Conservation (phyloP, 2,888 invertebrate genomes). For the Idaea biselata region DNA sequence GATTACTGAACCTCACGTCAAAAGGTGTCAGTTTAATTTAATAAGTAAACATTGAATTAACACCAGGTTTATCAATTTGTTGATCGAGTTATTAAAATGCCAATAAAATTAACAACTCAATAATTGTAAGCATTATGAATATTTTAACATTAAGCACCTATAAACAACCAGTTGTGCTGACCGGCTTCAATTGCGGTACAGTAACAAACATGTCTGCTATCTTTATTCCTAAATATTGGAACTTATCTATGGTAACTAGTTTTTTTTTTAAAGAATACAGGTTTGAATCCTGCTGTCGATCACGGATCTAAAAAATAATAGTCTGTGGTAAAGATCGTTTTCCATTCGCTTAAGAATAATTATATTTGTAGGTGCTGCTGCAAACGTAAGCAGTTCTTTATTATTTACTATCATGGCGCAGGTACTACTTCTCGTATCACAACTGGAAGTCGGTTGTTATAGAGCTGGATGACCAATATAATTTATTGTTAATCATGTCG, state of each 20-base stretch:
- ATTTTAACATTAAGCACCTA: constrained; percentile 15
- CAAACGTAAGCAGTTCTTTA: background rate
- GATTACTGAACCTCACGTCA: constrained; percentile 16
- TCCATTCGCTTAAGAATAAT: background rate
- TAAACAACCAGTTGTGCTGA: constrained; percentile 19
- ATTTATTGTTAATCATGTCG: too few relatives aligned
- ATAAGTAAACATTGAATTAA: constrained; percentile 21
- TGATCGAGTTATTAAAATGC: constrained; percentile 24
- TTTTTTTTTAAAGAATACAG: background rate
- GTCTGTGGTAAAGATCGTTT: background rate
- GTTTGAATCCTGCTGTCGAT: background rate
- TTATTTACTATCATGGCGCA: background rate
- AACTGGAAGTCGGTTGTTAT: too few relatives aligned
- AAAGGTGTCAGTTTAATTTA: constrained; percentile 24
- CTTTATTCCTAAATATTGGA: background rate
- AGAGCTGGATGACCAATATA: too few relatives aligned
- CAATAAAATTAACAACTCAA: constrained; percentile 29
- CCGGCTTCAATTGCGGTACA: constrained; percentile 19
- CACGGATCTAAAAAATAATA: background rate
- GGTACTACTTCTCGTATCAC: background rate
- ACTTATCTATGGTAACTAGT: background rate
- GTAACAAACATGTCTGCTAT: background rate
- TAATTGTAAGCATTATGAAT: constrained; percentile 19
- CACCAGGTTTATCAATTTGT: constrained; percentile 26
- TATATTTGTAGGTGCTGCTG: background rate